Evolutionary conservation across 2,113 vertebrate genomes (phyloP).

Genomic region (Galeopterus variegatus): DNA sequence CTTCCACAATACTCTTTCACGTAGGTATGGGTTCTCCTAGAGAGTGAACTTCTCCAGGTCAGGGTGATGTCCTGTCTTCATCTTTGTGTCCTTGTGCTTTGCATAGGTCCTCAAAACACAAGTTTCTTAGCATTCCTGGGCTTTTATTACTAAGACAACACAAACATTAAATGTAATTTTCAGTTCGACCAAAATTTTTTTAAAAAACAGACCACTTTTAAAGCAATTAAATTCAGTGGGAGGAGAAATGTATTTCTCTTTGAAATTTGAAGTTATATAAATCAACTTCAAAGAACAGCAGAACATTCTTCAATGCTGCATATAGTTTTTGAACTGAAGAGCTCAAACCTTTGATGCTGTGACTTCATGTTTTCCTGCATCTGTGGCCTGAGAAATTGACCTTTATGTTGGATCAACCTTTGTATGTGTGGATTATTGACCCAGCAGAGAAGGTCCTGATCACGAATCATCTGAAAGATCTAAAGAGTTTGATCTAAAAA

Average conservation of each 20-base stretch:
- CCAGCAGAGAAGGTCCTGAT: neutral
- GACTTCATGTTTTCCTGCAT: neutral
- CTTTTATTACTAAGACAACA: constrained; percentile 26
- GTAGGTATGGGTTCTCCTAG: no score
- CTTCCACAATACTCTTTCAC: neutral
- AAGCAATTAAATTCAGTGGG: constrained; percentile 63
- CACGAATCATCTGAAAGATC: constrained; percentile 3
- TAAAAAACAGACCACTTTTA: constrained; percentile 54
- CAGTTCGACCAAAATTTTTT: constrained; percentile 26
- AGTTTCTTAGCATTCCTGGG: neutral
- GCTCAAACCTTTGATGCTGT: neutral
- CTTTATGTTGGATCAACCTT: neutral
- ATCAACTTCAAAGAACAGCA: constrained; percentile 60
- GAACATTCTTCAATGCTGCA: neutral
- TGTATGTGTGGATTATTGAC: neutral
- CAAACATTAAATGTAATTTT: constrained; percentile 37
- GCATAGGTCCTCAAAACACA: neutral
- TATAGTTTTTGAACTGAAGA: neutral
- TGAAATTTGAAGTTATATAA: constrained; percentile 65
- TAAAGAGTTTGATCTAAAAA: constrained; percentile 27
- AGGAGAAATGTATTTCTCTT: constrained; percentile 62
- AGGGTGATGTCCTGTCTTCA: neutral
- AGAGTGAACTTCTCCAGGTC: neutral
- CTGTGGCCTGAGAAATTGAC: neutral
- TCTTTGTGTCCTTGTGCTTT: neutral